Base-by-base conservation (phyloP, 2,797 vertebrate genomes). In the Rhinella marina region DNA sequence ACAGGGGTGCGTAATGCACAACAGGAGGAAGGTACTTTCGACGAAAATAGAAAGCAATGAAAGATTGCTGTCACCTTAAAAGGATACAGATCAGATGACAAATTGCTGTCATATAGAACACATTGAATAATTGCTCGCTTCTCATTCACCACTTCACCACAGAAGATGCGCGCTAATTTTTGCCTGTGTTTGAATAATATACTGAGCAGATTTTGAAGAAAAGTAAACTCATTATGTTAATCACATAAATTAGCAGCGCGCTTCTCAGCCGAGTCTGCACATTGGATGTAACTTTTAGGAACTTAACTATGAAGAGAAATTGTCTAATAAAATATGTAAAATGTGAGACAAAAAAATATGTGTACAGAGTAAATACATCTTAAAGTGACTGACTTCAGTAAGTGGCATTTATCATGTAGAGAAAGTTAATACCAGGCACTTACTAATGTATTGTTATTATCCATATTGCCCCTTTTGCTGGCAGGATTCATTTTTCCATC, bases 31-130 rank as follows among this genome's bases (percentile, higher is more conserved):
- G 32, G 23, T 77, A 77, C 73, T 77, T 88, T 82, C 62, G 19
- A 48, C 59, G 16, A 68, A 89, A 86, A 89, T 86, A 86, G 73
- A 89, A 88, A 25, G 62, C 52, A 88, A 85, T 88, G 66, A 88
- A 82, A 72, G 85, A 89, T 89, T 86, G 66, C 80, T 61, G 85
- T 86, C 88, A 84, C 73, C 81, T 83, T 89, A 82, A 86, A 86
- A 41, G 57, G 54, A 66, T 68, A 23, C 84, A 76, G 61, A 89
- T 81, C 54, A 70, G 82, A 64, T 79, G 88, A 86, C 84, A 89
- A 76, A 70, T 86, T 57, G 57, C 87, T 81, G 77, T 85, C 82
- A 85, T 75, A 32, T 29, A 70, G 77, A 48, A 85, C 54, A 85
- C 81, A 86, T 85, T 89, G 80, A 86, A 89, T 89, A 89, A 86